Evolutionary conservation across 2,888 invertebrate species (phyloP), one percentile per base, ranked within the genome.

Genomic region (Macrophya alboannulata): DNA sequence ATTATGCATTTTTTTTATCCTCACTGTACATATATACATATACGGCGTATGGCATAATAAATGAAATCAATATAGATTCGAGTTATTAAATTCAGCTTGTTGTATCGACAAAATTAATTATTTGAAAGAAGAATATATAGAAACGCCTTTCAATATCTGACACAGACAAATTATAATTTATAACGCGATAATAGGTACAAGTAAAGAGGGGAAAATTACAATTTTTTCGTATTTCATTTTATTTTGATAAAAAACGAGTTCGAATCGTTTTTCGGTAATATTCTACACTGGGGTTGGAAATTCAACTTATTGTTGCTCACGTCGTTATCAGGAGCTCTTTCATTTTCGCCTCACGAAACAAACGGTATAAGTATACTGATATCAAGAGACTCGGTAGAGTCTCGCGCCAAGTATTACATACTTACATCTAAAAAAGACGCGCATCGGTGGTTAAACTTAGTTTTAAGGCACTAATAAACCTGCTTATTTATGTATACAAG

Each of bases 401-500:
- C n/a, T n/a, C n/a, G n/a, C n/a, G n/a, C n/a, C n/a, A n/a, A n/a
- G n/a, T n/a, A n/a, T n/a, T 25, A 25, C 48, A 0, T 10, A 62
- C 65, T 31, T 12, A 40, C 1, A 45, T 43, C 12, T 43, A 12
- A 45, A 25, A 12, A 45, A 25, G 6, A 15, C 31, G 17, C 51
- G 51, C 25, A 77, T 77, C 15, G 37, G 40, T 25, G 59, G 48
- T 12, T 21, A 62, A 62, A 62, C 43, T n/a, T 43, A 10, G 40
- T 31, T 81, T 31, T 21, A 62, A 59, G 21, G 25, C 37, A 43
- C 12, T 62, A 59, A 81, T 81, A 62, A 59, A 81, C 15, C 81
- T 62, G 62, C 81, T 81, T 81, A 81, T 81, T 81, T 59, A 81
- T 62, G 81, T 43, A 81, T 62, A 62, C 62, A 25, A 40, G 31